A percentile compares a stretch with the other conserved stretches of the same genome.
Evolutionary conservation across 2,113 vertebrate species (phyloP).

Genomic region (Coracopsis vasa): DNA sequence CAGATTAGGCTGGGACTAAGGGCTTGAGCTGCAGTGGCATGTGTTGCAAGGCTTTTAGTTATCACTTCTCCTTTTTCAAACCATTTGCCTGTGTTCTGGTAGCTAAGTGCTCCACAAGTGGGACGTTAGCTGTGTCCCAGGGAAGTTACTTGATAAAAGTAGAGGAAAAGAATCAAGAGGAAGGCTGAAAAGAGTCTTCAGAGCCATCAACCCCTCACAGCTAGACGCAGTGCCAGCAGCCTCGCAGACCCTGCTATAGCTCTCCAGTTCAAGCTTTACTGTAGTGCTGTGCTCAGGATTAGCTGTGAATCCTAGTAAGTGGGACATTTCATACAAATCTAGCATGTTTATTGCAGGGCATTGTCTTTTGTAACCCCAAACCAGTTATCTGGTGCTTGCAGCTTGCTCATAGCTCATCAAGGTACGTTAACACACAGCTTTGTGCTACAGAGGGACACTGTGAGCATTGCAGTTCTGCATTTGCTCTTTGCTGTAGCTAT

Average conservation of each 20-base stretch:
- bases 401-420: background rate
- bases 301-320: background rate
- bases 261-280: background rate
- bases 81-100: fast-evolving
- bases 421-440: background rate
- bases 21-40: background rate
- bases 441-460: background rate
- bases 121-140: background rate
- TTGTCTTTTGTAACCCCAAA: background rate
- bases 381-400: background rate
- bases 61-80: background rate
- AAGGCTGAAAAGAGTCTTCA: background rate
- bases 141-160: background rate
- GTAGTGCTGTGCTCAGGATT: background rate
- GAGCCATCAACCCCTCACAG: background rate
- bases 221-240: background rate
- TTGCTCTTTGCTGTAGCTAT: background rate
- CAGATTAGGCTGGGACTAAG: background rate
- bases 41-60: background rate
- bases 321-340: background rate
- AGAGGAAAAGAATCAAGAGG: background rate
- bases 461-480: background rate
- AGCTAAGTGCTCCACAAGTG: background rate
- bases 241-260: background rate
- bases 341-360: background rate